phyloP scores from a whole-genome alignment of 2,113 vertebrate genomes.

The Calidris pygmaea region DNA sequence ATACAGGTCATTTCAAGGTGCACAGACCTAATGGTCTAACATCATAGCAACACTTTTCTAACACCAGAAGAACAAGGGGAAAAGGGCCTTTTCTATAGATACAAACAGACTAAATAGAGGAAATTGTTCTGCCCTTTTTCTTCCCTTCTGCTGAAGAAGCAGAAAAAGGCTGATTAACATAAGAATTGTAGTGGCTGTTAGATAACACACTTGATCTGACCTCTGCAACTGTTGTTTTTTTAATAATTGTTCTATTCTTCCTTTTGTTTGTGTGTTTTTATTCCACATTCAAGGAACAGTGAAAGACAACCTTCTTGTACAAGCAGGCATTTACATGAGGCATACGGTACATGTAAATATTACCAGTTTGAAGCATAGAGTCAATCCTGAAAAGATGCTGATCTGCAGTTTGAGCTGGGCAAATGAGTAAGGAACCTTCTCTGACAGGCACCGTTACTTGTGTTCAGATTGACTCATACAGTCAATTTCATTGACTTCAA shows the following conservation, averaged over 20 bases:
- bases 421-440: background rate
- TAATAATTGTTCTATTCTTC: background rate
- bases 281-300: background rate
- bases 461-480: background rate
- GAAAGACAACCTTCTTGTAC: background rate
- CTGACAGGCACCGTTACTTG: background rate
- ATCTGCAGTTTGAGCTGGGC: background rate
- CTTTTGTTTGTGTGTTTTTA: background rate
- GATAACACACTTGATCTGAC: background rate
- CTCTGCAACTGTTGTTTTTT: background rate
- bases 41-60: background rate
- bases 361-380: background rate
- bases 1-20: background rate
- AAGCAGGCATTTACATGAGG: background rate
- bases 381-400: background rate
- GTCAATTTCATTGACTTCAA: slow-evolving; percentile 9
- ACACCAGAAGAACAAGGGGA: background rate
- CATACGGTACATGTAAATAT: background rate
- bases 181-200: background rate
- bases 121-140: background rate
- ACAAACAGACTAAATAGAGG: background rate
- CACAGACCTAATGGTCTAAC: background rate
- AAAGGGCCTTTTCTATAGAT: background rate
- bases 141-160: background rate
- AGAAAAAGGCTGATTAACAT: background rate